These are phyloP conservation scores for Cecidostiba fungosa DNA, from an alignment of 2,888 invertebrate species.

Conservation along the genomic window DNA sequence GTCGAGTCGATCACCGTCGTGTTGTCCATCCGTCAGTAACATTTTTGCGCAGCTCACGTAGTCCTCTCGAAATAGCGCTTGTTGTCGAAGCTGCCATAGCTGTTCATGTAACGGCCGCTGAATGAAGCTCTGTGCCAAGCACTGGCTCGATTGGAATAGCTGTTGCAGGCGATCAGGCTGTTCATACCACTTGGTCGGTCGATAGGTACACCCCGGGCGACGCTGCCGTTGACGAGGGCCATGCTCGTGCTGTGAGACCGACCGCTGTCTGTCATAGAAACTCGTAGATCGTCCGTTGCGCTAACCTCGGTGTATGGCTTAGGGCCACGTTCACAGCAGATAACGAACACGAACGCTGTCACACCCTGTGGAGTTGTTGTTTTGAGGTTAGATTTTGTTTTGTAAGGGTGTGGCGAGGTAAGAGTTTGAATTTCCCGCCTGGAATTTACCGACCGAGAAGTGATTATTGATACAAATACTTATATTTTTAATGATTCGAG, in stretches of 20 bases:
- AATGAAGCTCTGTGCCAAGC: conserved; percentile 82
- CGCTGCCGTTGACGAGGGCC: conserved; percentile 42
- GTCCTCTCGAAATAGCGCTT: conserved; percentile 77
- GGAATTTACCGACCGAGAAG: neutral
- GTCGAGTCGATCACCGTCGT: neutral
- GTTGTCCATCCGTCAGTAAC: neutral
- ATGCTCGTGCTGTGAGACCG: conserved; percentile 69
- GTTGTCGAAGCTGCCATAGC: conserved; percentile 82
- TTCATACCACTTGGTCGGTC: conserved; percentile 88
- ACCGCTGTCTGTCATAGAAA: conserved; percentile 73
- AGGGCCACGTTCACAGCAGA: conserved; percentile 74
- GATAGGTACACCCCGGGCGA: conserved; percentile 82
- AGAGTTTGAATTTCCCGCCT: neutral
- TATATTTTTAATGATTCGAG: too few relatives aligned
- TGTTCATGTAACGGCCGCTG: conserved; percentile 81
- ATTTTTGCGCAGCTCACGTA: conserved; percentile 71
- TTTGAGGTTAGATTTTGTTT: neutral
- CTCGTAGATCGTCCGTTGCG: conserved; percentile 72
- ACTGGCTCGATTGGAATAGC: conserved; percentile 86
- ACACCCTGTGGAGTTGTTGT: conserved; percentile 74
- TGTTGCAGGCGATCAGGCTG: conserved; percentile 88
- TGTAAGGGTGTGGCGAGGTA: neutral
- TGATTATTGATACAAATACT: too few relatives aligned
- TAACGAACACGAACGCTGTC: conserved; percentile 75
- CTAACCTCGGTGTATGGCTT: conserved; percentile 78